Evolutionary conservation across 2,113 vertebrate genomes (phyloP).

Genomic region (Tenebrosternarchus preto): DNA sequence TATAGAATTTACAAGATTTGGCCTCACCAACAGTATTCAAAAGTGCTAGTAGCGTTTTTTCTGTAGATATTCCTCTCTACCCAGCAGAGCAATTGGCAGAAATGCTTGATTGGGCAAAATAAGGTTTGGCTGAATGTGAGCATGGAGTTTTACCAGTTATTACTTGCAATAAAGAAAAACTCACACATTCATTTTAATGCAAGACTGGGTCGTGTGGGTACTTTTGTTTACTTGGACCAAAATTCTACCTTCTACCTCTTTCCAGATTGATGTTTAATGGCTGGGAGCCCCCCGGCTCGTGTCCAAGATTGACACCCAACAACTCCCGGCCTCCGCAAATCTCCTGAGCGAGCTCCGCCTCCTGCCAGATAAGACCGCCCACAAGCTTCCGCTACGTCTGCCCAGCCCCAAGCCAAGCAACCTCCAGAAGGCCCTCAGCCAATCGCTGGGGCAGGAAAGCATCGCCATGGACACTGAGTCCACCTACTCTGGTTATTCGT

Average conservation of each 20-base stretch:
- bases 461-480: conserved; percentile 94
- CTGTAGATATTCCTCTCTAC: not conserved
- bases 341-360: conserved; percentile 62
- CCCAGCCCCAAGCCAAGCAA: conserved; percentile 47
- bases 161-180: not conserved
- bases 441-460: conserved; percentile 56
- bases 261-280: conserved; percentile 70
- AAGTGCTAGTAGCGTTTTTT: not conserved
- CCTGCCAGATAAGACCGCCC: conserved; percentile 53
- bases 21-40: not conserved
- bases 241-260: not conserved
- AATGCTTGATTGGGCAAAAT: not conserved
- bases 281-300: conserved; percentile 33
- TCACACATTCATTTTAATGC: not conserved
- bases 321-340: conserved; percentile 55
- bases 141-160: not conserved
- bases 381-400: conserved; percentile 46
- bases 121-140: not conserved
- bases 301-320: conserved; percentile 62
- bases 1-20: not conserved
- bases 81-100: not conserved
- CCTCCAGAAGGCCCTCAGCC: conserved; percentile 50
- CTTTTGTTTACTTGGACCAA: not conserved
- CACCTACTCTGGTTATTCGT: conserved; percentile 92
- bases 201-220: not conserved